phyloP scores from a whole-genome alignment of 2,888 invertebrate genomes.

The Ophion ellenae region DNA sequence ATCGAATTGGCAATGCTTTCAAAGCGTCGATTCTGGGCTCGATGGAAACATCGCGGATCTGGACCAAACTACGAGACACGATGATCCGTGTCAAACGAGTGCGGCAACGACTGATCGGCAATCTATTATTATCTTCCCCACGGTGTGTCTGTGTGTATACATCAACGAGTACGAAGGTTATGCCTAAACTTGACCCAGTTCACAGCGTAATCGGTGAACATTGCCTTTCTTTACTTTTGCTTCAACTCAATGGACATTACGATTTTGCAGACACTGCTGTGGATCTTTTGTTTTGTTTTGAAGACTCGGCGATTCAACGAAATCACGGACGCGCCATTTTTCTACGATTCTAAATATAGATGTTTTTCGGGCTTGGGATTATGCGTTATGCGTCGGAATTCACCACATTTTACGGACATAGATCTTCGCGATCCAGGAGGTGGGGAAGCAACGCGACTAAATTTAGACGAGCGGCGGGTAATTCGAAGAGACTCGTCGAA shows the following conservation, averaged over 20 bases:
- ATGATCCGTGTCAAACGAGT: conserved; percentile 32
- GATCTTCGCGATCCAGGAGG: conserved; percentile 33
- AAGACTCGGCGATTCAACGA: conserved; percentile 17
- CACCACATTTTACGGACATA: conserved; percentile 55
- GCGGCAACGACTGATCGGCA: conserved; percentile 50
- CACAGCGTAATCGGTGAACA: conserved; percentile 48
- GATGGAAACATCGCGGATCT: conserved; percentile 31
- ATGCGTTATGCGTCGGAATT: conserved; percentile 51
- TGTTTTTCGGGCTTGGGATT: conserved; percentile 41
- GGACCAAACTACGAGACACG: conserved; percentile 28
- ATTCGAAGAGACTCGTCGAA: conserved; percentile 42
- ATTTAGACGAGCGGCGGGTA: conserved; percentile 62
- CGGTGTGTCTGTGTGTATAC: conserved; percentile 24
- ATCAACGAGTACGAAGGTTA: conserved; percentile 70
- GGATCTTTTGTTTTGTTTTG: conserved; percentile 9
- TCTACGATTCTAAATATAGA: conserved; percentile 64
- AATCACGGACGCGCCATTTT: conserved; percentile 46
- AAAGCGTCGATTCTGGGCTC: neutral
- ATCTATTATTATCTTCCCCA: conserved; percentile 64
- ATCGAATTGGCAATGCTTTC: neutral
- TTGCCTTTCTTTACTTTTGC: conserved; percentile 25
- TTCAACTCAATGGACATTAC: neutral
- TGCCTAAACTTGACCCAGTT: conserved; percentile 77
- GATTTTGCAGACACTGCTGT: neutral
- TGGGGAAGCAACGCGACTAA: conserved; percentile 52